Evolutionary conservation across 53 echinoderm and acorn worm genomes (phyloP), one percentile per base, ranked within the genome.

Genomic region (Stichopus horrens): DNA sequence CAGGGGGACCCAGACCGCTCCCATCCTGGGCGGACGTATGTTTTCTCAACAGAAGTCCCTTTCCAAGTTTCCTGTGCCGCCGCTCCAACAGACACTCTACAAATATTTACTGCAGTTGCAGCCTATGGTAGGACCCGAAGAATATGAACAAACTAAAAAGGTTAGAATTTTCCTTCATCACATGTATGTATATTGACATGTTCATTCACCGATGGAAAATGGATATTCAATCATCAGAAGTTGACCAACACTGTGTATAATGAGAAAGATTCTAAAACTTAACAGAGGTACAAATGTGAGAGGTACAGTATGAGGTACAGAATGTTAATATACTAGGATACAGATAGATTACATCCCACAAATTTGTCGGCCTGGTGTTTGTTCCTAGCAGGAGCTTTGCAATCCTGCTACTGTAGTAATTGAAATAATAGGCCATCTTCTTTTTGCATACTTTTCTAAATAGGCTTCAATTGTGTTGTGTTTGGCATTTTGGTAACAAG

Each of bases 61-160:
- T 6, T 76, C 96, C n/a, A 88, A 93, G 18, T 89, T 99, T 9
- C 99, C 99, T 4, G 88, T 99, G 4, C 96, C 99, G 10, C 99
- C 99, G 5, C 88, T 99, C 9, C 96, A 99, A 67, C 99, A 99
- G 83, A 99, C 99, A 4, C 88, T 99, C 21, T 92, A 94, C 82
- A 92, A 93, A 76, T 99, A 99, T 83, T 88, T 99, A 59, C 88
- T 96, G 55, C 55, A 94, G 14, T 57, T 96, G 60, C 86, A 94
- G 73, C 99, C 99, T 4, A 75, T 99, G 21, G 86, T 99, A 23
- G 91, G 91, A 74, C 89, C 93, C 52, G 93, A 94, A 55, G 96
- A 99, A 37, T 96, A 90, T 86, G 93, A 96, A 77, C 87, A 88
- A 13, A 96, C 99, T 5, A 94, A 92, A 88, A 87, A 94, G 92